These are phyloP conservation scores for Lepilemur ruficaudatus DNA, from an alignment of 2,797 vertebrate species.

Conservation along the genomic window DNA sequence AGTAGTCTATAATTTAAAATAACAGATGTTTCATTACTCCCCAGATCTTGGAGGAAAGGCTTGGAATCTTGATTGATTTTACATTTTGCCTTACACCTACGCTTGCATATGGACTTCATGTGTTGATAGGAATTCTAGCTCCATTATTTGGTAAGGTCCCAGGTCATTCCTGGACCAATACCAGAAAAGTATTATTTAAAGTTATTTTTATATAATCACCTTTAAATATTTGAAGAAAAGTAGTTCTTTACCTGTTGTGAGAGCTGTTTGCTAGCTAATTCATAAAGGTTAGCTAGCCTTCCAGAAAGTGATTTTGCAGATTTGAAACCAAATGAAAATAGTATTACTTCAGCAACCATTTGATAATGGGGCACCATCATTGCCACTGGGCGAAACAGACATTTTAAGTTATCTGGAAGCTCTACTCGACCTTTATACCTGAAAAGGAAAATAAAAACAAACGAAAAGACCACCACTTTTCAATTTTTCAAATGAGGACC, in stretches of 20 bases:
- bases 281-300: constrained; percentile 80
- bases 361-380: constrained; percentile 83
- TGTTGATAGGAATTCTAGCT: not conserved
- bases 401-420: constrained; percentile 82
- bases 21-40: not conserved
- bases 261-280: constrained; percentile 79
- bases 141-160: not conserved
- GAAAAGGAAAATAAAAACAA: constrained; percentile 40
- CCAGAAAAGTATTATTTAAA: not conserved
- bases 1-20: not conserved
- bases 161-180: not conserved
- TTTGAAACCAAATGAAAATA: constrained; percentile 83
- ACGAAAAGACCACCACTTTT: not conserved
- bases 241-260: constrained; percentile 79
- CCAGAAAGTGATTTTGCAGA: constrained; percentile 79
- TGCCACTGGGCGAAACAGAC: constrained; percentile 81
- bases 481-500: not conserved
- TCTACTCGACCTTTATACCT: constrained; percentile 80
- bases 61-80: no score
- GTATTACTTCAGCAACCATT: constrained; percentile 80
- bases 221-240: not conserved
- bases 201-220: not conserved
- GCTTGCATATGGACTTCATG: not conserved
- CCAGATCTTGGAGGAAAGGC: not conserved
- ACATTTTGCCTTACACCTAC: not conserved